Evolutionary conservation across 2,797 vertebrate genomes (phyloP).

Genomic region (Lepilemur septentrionalis): DNA sequence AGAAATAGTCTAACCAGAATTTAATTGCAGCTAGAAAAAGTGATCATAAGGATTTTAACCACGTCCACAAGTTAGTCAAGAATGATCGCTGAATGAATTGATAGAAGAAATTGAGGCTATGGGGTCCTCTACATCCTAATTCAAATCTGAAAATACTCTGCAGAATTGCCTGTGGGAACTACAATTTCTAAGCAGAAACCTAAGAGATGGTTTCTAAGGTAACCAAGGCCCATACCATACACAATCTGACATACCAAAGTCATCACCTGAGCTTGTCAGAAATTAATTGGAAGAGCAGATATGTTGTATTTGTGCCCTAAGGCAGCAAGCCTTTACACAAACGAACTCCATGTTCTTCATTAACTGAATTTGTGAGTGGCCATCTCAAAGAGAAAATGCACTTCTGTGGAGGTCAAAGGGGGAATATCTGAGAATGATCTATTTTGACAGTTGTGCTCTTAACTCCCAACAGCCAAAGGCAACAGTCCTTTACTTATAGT

Average conservation of each 20-base stretch:
- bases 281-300: conserved; percentile 13
- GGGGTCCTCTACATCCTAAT: background rate
- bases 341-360: background rate
- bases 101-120: background rate
- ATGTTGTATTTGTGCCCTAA: background rate
- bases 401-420: background rate
- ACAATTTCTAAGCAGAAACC: background rate
- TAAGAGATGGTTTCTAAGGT: conserved; percentile 53
- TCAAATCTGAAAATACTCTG: background rate
- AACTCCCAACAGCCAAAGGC: background rate
- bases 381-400: conserved; percentile 24
- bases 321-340: conserved; percentile 6
- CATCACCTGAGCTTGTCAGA: conserved; percentile 21
- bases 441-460: background rate
- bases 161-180: background rate
- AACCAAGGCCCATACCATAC: background rate
- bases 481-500: background rate
- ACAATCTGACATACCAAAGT: background rate
- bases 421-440: conserved; percentile 14
- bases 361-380: conserved; percentile 1
- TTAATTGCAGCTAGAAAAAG: conserved; percentile 36
- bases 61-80: background rate
- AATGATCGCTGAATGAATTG: background rate
- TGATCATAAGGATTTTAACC: background rate
- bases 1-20: conserved; percentile 33